phyloP scores from a whole-genome alignment of 2,113 vertebrate genomes.

The Caracal caracal region DNA sequence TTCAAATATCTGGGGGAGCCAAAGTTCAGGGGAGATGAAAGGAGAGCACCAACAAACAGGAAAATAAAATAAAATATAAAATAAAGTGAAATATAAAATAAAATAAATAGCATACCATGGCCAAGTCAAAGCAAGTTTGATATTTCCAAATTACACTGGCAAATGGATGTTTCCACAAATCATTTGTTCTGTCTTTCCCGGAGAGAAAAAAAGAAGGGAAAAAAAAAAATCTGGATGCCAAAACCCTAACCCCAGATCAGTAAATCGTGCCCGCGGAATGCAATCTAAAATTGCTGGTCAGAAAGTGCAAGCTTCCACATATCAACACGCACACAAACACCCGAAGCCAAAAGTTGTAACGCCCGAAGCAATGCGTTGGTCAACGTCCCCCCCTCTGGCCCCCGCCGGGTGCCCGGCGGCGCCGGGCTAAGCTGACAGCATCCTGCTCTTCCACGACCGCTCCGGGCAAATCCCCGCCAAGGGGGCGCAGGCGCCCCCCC shows the following conservation, averaged over 20 bases:
- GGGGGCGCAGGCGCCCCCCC: background rate
- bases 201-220: background rate
- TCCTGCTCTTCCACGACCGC: background rate
- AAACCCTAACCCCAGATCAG: slow-evolving; percentile 40
- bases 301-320: background rate
- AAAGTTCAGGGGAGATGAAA: background rate
- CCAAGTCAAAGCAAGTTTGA: slow-evolving; percentile 51
- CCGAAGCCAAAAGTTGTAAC: slow-evolving; percentile 64
- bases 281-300: background rate
- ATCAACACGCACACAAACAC: background rate
- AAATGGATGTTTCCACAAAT: slow-evolving; percentile 61
- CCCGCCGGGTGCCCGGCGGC: background rate
- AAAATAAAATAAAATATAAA: background rate
- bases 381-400: background rate
- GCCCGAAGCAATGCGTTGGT: background rate
- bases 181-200: slow-evolving; percentile 63
- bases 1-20: background rate
- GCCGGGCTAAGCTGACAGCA: background rate
- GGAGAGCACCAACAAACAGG: background rate
- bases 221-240: slow-evolving; percentile 54
- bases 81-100: background rate
- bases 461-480: background rate
- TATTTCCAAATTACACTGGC: slow-evolving; percentile 64
- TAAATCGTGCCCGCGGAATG: background rate
- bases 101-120: background rate